Base-by-base conservation (phyloP, 2,888 invertebrate genomes). In the Eupeodes latifasciatus region DNA sequence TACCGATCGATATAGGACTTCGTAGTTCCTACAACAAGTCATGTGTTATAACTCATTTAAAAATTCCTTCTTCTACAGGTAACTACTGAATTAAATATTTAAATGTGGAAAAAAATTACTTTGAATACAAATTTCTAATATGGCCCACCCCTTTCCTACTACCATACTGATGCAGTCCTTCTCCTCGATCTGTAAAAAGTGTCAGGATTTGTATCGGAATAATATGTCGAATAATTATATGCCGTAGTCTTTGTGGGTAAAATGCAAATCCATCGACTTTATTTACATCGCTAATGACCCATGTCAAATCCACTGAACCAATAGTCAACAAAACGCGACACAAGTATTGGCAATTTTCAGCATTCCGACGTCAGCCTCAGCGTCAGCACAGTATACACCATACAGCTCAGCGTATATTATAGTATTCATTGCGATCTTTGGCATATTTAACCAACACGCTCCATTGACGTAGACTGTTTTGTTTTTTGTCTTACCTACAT, bases 211-310 rank as follows among this genome's bases (percentile, higher is more conserved):
- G 62, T 51, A 74, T 19, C 47, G 74, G 77, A 72, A 72, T 72
- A 79, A 72, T 72, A 79, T 87, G 77, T 77, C 84, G 72, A 47
- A 72, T 47, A 77, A 62, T 74, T 55, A 49, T 78, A 47, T 10
- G 47, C 12, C 64, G 51, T 51, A 36, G 62, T 74, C 57, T 81
- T 78, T 40, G 62, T 59, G 27, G 44, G 57, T 62, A 78, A 86
- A 80, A 83, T 76, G 76, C 76, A 72, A 67, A 81, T 69, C 49
- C 34, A 14, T 75, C 59, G 76, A 87, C 79, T 87, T 77, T 84
- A 84, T 87, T 87, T 87, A 84, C 87, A 87, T 87, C 80, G 67
- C 87, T 87, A 87, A 87, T 87, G 87, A 87, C 77, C 80, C 87
- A 84, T 87, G 87, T 87, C 87, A 84, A 84, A 87, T 87, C 84